These are phyloP conservation scores for Trichogramma pretiosum DNA, from an alignment of 1,140 invertebrate genomes.

Conservation along the genomic window DNA sequence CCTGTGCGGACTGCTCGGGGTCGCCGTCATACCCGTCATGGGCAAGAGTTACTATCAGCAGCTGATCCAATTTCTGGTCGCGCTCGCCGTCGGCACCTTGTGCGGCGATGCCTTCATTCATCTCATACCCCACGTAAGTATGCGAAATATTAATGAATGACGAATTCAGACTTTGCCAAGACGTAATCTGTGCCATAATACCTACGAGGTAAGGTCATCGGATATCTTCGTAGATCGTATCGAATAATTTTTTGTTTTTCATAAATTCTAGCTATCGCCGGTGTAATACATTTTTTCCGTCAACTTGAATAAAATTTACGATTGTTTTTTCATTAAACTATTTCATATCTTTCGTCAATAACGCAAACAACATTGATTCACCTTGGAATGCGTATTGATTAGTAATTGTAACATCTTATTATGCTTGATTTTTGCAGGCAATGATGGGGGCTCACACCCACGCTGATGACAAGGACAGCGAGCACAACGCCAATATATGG, in stretches of 20 bases:
- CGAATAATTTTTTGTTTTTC: constrained; percentile 2
- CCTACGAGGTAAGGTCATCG: no score
- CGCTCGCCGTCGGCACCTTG: constrained; percentile 82
- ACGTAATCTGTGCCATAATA: no score
- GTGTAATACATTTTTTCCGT: no score
- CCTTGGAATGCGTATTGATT: no score
- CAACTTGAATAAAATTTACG: no score
- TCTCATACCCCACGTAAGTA: constrained; percentile 79
- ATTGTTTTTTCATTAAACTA: no score
- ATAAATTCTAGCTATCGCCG: no score
- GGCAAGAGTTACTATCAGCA: constrained; percentile 83
- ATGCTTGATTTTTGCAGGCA: constrained; percentile 27
- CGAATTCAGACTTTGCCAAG: no score
- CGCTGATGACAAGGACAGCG: constrained; percentile 31
- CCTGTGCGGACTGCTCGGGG: constrained; percentile 71
- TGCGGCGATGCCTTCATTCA: constrained; percentile 87
- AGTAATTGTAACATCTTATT: background rate
- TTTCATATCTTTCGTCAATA: no score
- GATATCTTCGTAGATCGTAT: no score
- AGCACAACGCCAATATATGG: constrained; percentile 64
- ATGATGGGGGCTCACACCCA: constrained; percentile 42
- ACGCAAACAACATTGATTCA: no score
- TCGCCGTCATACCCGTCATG: constrained; percentile 82
- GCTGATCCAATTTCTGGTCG: constrained; percentile 82
- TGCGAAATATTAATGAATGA: constrained; percentile 3